phyloP scores from a whole-genome alignment of 2,888 invertebrate genomes.

The Gerris lacustris region DNA sequence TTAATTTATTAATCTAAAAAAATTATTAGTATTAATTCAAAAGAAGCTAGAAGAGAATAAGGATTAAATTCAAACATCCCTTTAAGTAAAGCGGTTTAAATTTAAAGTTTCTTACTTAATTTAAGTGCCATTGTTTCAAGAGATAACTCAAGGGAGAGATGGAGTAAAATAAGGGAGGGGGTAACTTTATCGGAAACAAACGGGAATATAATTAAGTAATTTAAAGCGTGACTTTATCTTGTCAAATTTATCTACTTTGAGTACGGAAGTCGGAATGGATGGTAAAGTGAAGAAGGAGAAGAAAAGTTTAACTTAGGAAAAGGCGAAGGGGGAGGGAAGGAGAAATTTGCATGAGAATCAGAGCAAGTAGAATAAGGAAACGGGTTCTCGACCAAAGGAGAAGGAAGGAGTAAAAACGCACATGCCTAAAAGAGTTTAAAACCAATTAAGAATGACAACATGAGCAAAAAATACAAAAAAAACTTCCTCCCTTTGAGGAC shows the following conservation, averaged over 20 bases:
- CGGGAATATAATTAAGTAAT: conserved; percentile 1
- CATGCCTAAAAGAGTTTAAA: too few relatives aligned
- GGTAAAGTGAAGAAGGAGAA: neutral
- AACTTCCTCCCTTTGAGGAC: too few relatives aligned
- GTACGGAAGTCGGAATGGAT: neutral
- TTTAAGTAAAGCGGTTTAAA: too few relatives aligned
- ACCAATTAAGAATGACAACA: too few relatives aligned
- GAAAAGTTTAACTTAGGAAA: too few relatives aligned
- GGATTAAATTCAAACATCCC: too few relatives aligned
- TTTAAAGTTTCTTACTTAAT: neutral
- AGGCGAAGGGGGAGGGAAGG: too few relatives aligned
- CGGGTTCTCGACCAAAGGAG: neutral
- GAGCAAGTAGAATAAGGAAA: neutral
- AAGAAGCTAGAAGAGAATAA: too few relatives aligned
- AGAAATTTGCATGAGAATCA: neutral
- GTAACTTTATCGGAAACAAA: conserved; percentile 1
- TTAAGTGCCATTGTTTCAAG: neutral
- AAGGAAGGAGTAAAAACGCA: too few relatives aligned
- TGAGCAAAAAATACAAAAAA: too few relatives aligned
- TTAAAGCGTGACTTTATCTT: conserved; percentile 2
- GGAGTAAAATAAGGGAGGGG: neutral
- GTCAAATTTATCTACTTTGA: conserved; percentile 5
- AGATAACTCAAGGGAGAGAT: neutral
- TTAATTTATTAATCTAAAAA: too few relatives aligned
- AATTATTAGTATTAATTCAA: too few relatives aligned